Evolutionary conservation across 1,140 invertebrate genomes (phyloP).

Genomic region (Saxidomus purpurata): DNA sequence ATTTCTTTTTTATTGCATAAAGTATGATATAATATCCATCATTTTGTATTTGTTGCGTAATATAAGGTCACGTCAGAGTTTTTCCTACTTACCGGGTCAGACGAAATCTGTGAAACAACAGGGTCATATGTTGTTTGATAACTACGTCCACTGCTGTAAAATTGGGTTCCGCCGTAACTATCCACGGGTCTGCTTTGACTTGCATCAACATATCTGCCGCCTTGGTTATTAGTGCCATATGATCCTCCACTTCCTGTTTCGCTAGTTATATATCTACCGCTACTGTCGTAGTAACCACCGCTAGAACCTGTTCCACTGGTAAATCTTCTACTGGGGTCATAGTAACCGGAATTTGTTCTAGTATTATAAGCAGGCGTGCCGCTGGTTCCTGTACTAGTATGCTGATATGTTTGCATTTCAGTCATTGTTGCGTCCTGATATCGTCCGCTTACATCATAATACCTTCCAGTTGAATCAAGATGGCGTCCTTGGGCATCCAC

Average conservation of each 20-base stretch:
- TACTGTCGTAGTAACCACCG: background rate
- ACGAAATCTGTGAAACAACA: conserved; percentile 50
- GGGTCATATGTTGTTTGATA: conserved; percentile 51
- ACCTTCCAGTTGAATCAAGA: conserved; percentile 50
- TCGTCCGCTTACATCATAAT: conserved; percentile 55
- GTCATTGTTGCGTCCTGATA: conserved; percentile 38
- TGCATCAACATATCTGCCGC: background rate
- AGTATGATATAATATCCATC: no score
- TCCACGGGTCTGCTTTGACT: conserved; percentile 35
- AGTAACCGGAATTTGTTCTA: background rate
- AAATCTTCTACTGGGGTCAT: background rate
- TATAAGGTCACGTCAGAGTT: no score
- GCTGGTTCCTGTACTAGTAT: background rate
- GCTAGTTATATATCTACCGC: background rate
- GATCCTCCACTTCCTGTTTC: background rate
- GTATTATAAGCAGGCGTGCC: background rate
- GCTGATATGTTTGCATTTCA: background rate
- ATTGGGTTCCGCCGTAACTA: conserved; percentile 55
- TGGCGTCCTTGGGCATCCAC: conserved; percentile 46
- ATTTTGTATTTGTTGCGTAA: no score
- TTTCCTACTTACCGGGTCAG: conserved; percentile 57
- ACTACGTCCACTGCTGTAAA: conserved; percentile 36
- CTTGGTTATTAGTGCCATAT: background rate
- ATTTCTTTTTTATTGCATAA: no score
- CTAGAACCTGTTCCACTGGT: background rate